These are phyloP conservation scores for Pristionchus mayeri DNA, from an alignment of 2,888 invertebrate species.

Conservation along the genomic window DNA sequence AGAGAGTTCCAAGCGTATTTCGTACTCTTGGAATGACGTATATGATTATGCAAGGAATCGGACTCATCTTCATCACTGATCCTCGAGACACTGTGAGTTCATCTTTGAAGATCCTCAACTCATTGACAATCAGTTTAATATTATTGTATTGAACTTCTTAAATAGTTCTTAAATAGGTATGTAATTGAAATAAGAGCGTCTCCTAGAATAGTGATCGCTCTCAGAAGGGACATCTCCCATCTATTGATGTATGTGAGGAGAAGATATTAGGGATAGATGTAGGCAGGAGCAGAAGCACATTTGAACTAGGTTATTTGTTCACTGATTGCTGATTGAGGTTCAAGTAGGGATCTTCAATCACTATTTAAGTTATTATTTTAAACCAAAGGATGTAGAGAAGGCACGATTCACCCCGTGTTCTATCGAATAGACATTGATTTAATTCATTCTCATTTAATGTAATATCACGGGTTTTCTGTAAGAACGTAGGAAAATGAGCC, in stretches of 20 bases:
- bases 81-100: slow-evolving; percentile 70
- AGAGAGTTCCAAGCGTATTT: slow-evolving; percentile 70
- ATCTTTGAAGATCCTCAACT: neutral
- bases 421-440: neutral
- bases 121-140: neutral
- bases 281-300: neutral
- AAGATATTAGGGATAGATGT: neutral
- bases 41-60: slow-evolving; percentile 71
- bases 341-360: neutral
- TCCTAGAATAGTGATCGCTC: neutral
- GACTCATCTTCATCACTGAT: slow-evolving; percentile 74
- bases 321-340: neutral
- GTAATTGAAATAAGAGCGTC: neutral
- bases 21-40: slow-evolving; percentile 67
- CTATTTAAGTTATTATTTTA: neutral
- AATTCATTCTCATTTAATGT: neutral
- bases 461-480: no score
- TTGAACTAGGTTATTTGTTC: no score
- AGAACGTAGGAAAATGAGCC: no score
- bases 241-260: neutral
- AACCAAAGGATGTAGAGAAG: neutral
- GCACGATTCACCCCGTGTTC: neutral
- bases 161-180: no score
- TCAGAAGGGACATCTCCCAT: neutral
- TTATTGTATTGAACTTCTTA: no score